Evolutionary conservation across 2,797 vertebrate genomes (phyloP).

Genomic region (Gallinago solitaria): DNA sequence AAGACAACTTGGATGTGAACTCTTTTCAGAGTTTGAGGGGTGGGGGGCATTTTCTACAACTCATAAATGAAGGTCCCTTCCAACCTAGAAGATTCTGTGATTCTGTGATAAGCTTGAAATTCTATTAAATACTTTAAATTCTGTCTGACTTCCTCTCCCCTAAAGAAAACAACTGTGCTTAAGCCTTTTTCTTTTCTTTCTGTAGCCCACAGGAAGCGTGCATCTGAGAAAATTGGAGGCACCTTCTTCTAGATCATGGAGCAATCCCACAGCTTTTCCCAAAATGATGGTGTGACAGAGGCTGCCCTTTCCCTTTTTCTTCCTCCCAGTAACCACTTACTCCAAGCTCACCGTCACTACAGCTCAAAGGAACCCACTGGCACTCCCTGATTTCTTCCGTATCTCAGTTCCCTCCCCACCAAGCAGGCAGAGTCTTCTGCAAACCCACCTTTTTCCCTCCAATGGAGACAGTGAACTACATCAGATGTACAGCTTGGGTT

Average conservation of each 20-base stretch:
- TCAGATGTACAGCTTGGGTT: neutral
- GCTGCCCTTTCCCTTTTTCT: neutral
- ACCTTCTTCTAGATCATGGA: neutral
- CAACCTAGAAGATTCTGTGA: too few species aligned
- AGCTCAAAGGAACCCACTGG: neutral
- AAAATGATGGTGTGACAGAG: neutral
- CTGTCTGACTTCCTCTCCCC: accelerated
- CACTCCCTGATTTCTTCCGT: neutral
- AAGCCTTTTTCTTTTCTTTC: neutral
- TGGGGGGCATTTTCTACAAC: neutral
- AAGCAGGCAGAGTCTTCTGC: neutral
- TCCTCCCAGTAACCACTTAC: neutral
- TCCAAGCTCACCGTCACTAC: neutral
- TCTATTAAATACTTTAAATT: neutral
- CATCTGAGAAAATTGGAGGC: neutral
- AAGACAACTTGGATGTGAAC: neutral
- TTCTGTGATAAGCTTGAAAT: neutral
- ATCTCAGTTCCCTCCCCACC: neutral
- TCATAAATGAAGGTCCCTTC: neutral
- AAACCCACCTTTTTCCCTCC: neutral
- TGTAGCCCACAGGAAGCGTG: neutral
- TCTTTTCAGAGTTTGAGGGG: neutral
- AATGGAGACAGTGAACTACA: neutral
- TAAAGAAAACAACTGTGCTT: neutral
- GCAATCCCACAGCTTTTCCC: neutral